Evolutionary conservation across 2,113 vertebrate genomes (phyloP).

Genomic region (Pachypanchax playfairii): DNA sequence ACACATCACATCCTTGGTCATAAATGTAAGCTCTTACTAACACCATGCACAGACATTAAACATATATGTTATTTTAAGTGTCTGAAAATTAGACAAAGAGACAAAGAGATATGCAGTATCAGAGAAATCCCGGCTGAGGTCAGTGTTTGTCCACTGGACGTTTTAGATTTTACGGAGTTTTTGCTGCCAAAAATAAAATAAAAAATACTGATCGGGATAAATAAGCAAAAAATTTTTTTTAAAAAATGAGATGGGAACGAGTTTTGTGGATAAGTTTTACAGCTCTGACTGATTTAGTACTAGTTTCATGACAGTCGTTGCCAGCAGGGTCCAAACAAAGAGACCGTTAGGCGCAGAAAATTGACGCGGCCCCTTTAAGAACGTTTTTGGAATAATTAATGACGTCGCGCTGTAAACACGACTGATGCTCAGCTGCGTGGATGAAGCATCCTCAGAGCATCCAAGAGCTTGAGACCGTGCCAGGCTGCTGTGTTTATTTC

Average conservation of each 20-base stretch:
- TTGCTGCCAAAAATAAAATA: no score
- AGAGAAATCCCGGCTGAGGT: constrained; percentile 39
- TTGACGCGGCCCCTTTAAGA: constrained; percentile 69
- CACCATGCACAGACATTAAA: no score
- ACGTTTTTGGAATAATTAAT: constrained; percentile 68
- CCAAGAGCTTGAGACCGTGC: constrained; percentile 33
- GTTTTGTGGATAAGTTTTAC: no score
- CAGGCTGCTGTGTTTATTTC: constrained; percentile 33
- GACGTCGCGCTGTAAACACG: constrained; percentile 81
- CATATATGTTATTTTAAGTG: background rate
- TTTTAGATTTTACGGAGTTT: no score
- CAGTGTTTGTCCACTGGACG: constrained; percentile 57
- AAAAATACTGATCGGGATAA: no score
- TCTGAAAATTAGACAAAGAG: background rate
- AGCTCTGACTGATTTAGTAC: no score
- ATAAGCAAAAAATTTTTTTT: no score
- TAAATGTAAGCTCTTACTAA: no score
- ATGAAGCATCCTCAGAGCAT: constrained; percentile 62
- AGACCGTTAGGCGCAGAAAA: background rate
- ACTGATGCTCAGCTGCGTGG: constrained; percentile 77
- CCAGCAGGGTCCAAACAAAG: constrained; percentile 25
- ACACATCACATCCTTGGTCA: background rate
- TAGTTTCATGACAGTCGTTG: background rate
- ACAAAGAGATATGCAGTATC: constrained; percentile 22
- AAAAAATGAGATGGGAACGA: no score